Percentiles rank a stretch among this genome's conserved stretches.
phyloP scores from a whole-genome alignment of 2,888 invertebrate genomes.

The Apoda limacodes region DNA sequence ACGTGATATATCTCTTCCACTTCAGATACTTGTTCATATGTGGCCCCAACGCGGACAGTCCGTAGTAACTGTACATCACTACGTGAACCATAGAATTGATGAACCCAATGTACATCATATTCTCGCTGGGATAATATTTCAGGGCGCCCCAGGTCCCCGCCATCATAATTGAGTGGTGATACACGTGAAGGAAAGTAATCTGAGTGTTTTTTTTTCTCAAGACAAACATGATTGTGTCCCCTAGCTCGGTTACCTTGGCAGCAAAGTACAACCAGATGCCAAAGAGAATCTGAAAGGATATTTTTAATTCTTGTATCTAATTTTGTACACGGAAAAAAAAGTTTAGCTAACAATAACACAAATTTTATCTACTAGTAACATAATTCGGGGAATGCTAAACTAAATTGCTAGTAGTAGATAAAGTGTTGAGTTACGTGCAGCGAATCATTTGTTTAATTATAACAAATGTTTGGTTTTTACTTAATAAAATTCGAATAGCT shows the following conservation, averaged over 20 bases:
- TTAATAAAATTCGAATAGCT: no score
- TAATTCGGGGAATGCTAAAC: no score
- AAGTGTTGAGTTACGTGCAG: no score
- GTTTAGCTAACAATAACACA: no score
- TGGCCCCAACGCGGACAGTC: constrained; percentile 81
- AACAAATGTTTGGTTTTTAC: no score
- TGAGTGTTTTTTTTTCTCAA: constrained; percentile 80
- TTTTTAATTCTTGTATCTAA: no score
- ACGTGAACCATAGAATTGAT: constrained; percentile 83
- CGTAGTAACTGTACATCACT: constrained; percentile 86
- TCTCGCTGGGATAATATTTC: constrained; percentile 81
- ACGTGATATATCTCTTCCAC: constrained; percentile 89
- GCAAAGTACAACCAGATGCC: constrained; percentile 76
- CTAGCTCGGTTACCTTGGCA: constrained; percentile 80
- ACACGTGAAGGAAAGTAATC: constrained; percentile 89
- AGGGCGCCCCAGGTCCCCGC: constrained; percentile 80
- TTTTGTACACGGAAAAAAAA: no score
- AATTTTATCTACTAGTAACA: no score
- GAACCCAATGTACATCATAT: constrained; percentile 76
- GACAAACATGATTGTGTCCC: constrained; percentile 90
- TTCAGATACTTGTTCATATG: constrained; percentile 79
- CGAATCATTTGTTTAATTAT: no score
- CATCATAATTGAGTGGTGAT: constrained; percentile 84
- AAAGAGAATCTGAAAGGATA: constrained; percentile 53
- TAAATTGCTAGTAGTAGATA: no score